Base-by-base conservation (phyloP, 2,797 vertebrate species). In the Malacoraja senta region DNA sequence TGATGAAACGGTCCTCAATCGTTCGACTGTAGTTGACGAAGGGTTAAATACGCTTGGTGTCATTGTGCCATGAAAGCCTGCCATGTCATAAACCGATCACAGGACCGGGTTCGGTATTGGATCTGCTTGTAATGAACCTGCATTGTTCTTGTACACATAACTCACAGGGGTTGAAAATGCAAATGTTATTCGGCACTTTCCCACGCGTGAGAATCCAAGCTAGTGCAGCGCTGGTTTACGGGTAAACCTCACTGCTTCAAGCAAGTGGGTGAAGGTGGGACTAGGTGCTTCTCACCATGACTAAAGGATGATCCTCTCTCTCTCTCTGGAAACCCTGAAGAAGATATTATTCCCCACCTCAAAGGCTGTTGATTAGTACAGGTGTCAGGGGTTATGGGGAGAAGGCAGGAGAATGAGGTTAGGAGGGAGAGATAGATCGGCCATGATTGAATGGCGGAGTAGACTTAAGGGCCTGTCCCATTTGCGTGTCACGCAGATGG, bases 121-220 rank as follows among this genome's bases (percentile, higher is more conserved):
- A 92, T 58, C 71, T 29, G 35, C 38, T 26, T 17, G 26, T 29
- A 58, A 38, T 92, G 71, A 58, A 1, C 65, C 35, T 91, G 32
- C n/a, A 92, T 92, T 92, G 90, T 92, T 92, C 90, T 92, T 53
- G 21, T 1, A 53, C 21, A 35, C 71, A 92, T 92, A 92, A 92
- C 90, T 92, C 90, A 92, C 10, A 4, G 6, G 6, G 21, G 38
- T 53, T 76, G 90, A 92, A 74, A 74, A 38, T 74, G 71, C 71
- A 29, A 44, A 53, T 8, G n/a, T 92, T 76, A 76, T 76, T 53
- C 8, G 53, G 68, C 24, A 32, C 65, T 53, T 92, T 92, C 90
- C 90, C 71, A 92, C 19, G 90, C 68, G 24, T 76, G 68, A 74
- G 68, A 72, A 29, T 68, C 84, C 15, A 10, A 44, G 38, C 2